Evolutionary conservation across 2,797 vertebrate genomes (phyloP).

Genomic region (Menidia menidia): DNA sequence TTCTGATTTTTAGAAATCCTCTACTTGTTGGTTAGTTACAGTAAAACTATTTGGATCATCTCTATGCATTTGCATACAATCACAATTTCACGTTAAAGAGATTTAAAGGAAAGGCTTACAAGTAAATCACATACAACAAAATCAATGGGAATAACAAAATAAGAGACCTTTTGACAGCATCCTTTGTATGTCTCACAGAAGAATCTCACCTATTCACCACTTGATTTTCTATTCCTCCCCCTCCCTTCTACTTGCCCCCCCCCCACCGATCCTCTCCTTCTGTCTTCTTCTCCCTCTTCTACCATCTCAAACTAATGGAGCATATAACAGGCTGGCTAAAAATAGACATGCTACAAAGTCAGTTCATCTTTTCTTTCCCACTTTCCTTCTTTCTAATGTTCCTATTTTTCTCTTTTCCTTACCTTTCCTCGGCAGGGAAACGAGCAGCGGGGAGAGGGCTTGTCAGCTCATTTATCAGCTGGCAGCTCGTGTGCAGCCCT

Average conservation of each 20-base stretch:
- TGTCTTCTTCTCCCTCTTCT: slow-evolving; percentile 51
- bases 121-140: too few species aligned
- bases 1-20: background rate
- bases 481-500: slow-evolving; percentile 50
- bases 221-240: slow-evolving; percentile 42
- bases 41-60: background rate
- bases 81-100: background rate
- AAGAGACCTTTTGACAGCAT: too few species aligned
- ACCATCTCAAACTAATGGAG: slow-evolving; percentile 73
- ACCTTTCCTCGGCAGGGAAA: slow-evolving; percentile 70
- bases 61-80: background rate
- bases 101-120: background rate
- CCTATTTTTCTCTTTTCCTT: slow-evolving; percentile 53
- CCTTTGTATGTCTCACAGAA: too few species aligned
- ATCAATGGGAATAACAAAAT: too few species aligned
- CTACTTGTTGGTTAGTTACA: background rate
- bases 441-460: slow-evolving; percentile 66
- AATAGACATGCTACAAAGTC: slow-evolving; percentile 75
- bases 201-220: slow-evolving; percentile 21
- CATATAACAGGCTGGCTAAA: slow-evolving; percentile 80
- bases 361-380: slow-evolving; percentile 58
- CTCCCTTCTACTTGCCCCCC: slow-evolving; percentile 44
- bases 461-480: slow-evolving; percentile 85
- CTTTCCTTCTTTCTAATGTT: slow-evolving; percentile 50
- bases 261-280: slow-evolving; percentile 37